A percentile compares a stretch with the other conserved stretches of the same genome.
Conservation (phyloP, 2,113 vertebrate genomes). For the Scomber scombrus region DNA sequence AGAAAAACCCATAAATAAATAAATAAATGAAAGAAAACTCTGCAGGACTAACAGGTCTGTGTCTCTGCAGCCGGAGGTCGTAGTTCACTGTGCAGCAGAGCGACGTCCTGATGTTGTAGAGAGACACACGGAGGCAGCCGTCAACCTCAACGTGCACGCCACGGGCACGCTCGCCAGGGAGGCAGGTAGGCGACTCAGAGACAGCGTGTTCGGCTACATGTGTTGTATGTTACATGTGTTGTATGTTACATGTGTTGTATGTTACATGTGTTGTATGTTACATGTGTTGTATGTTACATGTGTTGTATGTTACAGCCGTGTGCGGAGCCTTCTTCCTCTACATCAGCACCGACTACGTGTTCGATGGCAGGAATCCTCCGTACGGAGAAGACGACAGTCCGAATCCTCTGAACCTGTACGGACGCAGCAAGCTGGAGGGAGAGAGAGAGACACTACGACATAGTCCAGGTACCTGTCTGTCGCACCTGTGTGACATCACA, state of each 20-base stretch:
- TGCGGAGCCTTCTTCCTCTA: constrained; percentile 91
- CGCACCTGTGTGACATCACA: background rate
- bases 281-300: constrained; percentile 8
- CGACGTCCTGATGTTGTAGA: constrained; percentile 96
- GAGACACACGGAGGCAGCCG: constrained; percentile 89
- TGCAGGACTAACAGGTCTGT: background rate
- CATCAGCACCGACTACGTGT: constrained; percentile 97
- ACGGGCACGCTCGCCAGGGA: constrained; percentile 93
- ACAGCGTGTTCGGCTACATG: too few species aligned
- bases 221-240: background rate
- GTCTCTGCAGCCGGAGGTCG: constrained; percentile 89
- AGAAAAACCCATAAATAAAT: too few species aligned
- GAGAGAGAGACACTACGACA: constrained; percentile 91
- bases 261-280: too few species aligned
- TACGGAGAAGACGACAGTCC: constrained; percentile 93
- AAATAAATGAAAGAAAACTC: too few species aligned
- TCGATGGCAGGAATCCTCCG: constrained; percentile 94
- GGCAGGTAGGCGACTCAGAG: constrained; percentile 89
- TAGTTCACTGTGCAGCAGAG: constrained; percentile 97
- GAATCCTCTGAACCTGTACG: constrained; percentile 93
- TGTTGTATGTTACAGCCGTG: too few species aligned
- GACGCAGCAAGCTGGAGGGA: constrained; percentile 94
- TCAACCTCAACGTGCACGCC: constrained; percentile 93
- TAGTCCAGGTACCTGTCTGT: constrained; percentile 87
- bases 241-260: too few species aligned